phyloP scores from a whole-genome alignment of 2,797 vertebrate species.

The Eptatretus atami region DNA sequence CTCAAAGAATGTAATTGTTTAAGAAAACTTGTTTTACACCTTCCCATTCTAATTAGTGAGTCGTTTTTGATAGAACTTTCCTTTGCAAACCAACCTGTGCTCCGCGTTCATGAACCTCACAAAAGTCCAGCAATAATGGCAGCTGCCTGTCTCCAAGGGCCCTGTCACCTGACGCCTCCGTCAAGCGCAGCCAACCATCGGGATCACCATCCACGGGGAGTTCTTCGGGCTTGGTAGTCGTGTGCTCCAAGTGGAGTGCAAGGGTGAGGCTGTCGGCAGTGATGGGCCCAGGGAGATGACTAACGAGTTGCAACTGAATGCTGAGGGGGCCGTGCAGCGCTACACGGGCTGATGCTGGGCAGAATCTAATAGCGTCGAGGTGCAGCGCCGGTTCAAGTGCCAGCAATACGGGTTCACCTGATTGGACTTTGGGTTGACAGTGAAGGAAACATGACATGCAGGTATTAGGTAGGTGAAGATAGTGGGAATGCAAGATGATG shows the following conservation, averaged over 20 bases:
- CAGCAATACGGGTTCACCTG: background rate
- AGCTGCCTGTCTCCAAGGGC: background rate
- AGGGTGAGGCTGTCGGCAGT: conserved; percentile 1
- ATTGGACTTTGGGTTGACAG: too few relatives aligned
- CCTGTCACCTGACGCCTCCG: background rate
- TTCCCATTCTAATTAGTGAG: too few relatives aligned
- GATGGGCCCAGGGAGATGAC: conserved; percentile 49
- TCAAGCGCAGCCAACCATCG: background rate
- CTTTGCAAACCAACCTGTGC: background rate
- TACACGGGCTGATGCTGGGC: conserved; percentile 35
- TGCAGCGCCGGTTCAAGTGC: conserved; percentile 11
- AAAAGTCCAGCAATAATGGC: conserved; percentile 1
- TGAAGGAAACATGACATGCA: too few relatives aligned
- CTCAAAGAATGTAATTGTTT: too few relatives aligned
- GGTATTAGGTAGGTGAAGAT: too few relatives aligned
- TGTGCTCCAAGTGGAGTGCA: background rate
- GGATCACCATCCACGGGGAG: too few relatives aligned
- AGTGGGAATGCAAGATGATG: too few relatives aligned
- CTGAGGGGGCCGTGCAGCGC: conserved; percentile 43
- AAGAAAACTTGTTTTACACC: too few relatives aligned
- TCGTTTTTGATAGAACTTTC: too few relatives aligned
- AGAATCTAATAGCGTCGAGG: conserved; percentile 36
- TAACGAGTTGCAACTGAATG: conserved; percentile 36
- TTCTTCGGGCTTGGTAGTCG: background rate
- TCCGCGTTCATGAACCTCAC: background rate